Base-by-base conservation (phyloP, 2,797 vertebrate genomes). In the Epinephelus malabaricus region DNA sequence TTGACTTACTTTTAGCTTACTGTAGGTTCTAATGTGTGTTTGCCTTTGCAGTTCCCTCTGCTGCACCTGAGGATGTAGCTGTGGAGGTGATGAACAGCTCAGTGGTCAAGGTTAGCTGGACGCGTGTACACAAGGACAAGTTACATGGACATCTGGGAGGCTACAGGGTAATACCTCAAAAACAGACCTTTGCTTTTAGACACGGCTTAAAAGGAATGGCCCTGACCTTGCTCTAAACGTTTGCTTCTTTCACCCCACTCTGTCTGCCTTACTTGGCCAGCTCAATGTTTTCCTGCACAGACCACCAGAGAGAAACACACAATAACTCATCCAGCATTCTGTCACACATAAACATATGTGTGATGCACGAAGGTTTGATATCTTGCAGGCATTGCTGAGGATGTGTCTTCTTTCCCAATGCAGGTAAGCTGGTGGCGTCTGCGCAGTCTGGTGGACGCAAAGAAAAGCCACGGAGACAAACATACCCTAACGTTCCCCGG, bases 371-470 rank as follows among this genome's bases (percentile, higher is more conserved):
- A 63, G 27, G 21, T 72, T 23, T 23, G 38, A 58, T 23, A 23
- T 47, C 5, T 30, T 47, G 60, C 53, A 23, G 50, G 61, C 1
- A 4, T 27, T 13, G 19, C 51, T 73, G 10, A 79, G 51, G 66
- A 47, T 61, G 15, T 43, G 21, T 58, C 45, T 67, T 76, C 11
- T 76, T 60, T 64, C 54, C 38, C 59, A 8, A 69, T 87, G 73
- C 6, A 99, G 98, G 92, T 99, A 85, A 97, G 84, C 73, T 99
- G 96, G 96, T 99, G 98, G 98, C 97, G 96, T 89, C 92, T 96
- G 40, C 97, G 93, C 78, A 97, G 94, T 87, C 84, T 98, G 43
- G 65, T 95, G 84, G 95, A 97, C 81, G 95, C 94, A 0, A 97
- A 95, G 87, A 96, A 94, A 67, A 95, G 92, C 56, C 96, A 96